Conservation (phyloP, 2,113 vertebrate species). For the Eudyptes chrysolophus region DNA sequence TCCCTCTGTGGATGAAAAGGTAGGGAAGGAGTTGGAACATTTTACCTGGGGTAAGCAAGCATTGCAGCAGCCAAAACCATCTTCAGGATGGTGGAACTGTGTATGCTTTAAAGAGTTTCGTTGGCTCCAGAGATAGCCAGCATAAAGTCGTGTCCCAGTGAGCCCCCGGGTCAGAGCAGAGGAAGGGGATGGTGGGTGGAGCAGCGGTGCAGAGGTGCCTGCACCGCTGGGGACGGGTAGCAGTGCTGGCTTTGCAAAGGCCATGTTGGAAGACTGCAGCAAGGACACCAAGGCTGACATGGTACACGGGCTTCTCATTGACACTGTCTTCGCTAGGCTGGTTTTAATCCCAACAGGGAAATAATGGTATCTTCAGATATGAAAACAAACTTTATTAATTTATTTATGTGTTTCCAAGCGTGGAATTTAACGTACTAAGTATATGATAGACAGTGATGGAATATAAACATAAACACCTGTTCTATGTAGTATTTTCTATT, state of each 20-base stretch:
- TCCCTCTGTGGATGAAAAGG: neutral
- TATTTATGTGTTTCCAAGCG: neutral
- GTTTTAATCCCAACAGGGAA: neutral
- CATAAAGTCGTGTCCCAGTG: rapidly evolving
- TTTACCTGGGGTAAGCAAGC: neutral
- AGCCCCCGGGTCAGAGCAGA: neutral
- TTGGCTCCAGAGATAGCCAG: neutral
- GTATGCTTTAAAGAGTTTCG: neutral
- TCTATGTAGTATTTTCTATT: neutral
- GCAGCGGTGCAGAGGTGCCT: neutral
- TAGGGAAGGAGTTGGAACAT: neutral
- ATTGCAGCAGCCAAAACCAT: neutral
- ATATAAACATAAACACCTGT: neutral
- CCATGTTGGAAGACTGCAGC: neutral
- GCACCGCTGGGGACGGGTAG: neutral
- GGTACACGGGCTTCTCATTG: neutral
- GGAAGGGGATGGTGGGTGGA: neutral
- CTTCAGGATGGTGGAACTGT: neutral
- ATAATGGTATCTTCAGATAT: neutral
- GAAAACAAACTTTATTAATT: neutral
- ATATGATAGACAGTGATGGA: neutral
- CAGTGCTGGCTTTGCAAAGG: neutral
- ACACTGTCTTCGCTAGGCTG: neutral
- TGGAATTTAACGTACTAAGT: neutral
- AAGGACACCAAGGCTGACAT: rapidly evolving